phyloP scores from a whole-genome alignment of 2,797 vertebrate genomes.

The Aeoliscus strigatus region DNA sequence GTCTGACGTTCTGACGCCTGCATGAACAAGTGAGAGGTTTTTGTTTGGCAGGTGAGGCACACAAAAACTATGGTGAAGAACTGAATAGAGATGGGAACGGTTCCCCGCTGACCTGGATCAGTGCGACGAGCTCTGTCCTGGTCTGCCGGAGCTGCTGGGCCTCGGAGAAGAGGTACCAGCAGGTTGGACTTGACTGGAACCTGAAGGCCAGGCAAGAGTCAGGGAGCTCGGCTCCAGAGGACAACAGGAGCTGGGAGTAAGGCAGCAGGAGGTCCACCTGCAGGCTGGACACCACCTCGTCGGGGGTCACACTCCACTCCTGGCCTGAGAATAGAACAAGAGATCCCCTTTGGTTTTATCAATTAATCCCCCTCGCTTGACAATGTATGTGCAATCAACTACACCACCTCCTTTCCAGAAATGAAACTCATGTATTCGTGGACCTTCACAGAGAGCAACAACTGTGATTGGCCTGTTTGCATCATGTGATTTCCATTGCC shows the following conservation, averaged over 20 bases:
- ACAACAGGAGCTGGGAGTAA: slow-evolving; percentile 74
- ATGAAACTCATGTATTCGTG: no score
- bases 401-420: no score
- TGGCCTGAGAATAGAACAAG: slow-evolving; percentile 29
- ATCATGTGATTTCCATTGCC: no score
- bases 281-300: slow-evolving; percentile 74
- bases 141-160: slow-evolving; percentile 57
- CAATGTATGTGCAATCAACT: no score
- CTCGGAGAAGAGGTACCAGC: slow-evolving; percentile 82
- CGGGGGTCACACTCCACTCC: slow-evolving; percentile 30
- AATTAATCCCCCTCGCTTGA: no score
- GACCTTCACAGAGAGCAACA: no score
- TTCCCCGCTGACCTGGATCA: slow-evolving; percentile 57
- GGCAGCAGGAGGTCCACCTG: slow-evolving; percentile 76
- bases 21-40: slow-evolving; percentile 5
- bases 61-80: no score
- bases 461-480: no score
- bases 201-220: slow-evolving; percentile 82
- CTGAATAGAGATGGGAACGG: neutral
- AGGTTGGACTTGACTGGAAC: slow-evolving; percentile 59
- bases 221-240: slow-evolving; percentile 77
- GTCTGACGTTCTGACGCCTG: slow-evolving; percentile 10
- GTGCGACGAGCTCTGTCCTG: slow-evolving; percentile 74
- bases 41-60: neutral
- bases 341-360: no score